Evolutionary conservation across 2,888 invertebrate species (phyloP), one percentile per base, ranked within the genome.

Genomic region (Panzeria rudis): DNA sequence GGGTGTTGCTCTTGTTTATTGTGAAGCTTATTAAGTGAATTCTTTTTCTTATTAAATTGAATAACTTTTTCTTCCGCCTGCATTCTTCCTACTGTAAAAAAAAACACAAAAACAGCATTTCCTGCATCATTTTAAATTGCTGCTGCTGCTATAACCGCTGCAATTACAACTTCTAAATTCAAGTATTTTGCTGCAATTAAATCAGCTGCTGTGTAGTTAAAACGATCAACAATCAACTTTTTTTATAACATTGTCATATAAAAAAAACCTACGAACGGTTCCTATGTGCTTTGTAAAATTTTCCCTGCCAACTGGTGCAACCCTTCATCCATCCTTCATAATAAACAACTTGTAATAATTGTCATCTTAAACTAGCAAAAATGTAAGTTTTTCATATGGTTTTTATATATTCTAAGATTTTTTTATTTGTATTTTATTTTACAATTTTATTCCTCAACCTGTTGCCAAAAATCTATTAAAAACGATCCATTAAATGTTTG

Each of bases 11-110:
- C 71, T 73, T 76, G 68, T 72, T 11, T 68, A 47, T 76, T 76
- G 62, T 83, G 25, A 68, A 69, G 29, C 54, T 68, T 47, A 75
- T 76, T 61, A 66, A 72, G 54, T 76, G 61, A 13, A 73, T 73
- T 77, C 4, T 35, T 81, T 64, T 69, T 44, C 47, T 47, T 62
- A 9, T 71, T 78, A 75, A 75, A 79, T 68, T 78, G 71, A 84
- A n/a, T n/a, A n/a, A 84, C 80, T 78, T 79, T 68, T 77, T 79
- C 77, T 83, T 84, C 85, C 83, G 86, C 86, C 80, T 84, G 86
- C 87, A 86, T 87, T 84, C 86, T 84, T 77, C 73, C 71, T 66
- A 82, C 82, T 84, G 56, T 78, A 15, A 69, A 69, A 52, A 38
- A 75, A 59, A 41, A 73, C n/a, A 62, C 20, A 44, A 23, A 54